These are phyloP conservation scores for Leptarthrus brevirostris DNA, from an alignment of 2,888 invertebrate species.

Conservation along the genomic window DNA sequence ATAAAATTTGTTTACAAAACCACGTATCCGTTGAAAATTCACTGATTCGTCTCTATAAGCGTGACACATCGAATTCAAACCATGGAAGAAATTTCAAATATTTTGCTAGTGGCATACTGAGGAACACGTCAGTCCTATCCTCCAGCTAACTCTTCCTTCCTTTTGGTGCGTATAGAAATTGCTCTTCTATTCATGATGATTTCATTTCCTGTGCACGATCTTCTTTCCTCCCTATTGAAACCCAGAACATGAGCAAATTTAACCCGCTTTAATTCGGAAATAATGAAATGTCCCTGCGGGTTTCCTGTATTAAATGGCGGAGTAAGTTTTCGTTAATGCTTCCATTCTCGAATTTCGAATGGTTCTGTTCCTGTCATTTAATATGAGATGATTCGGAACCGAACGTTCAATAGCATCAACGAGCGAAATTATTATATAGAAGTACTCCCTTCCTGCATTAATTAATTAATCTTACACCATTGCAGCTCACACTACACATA, in stretches of 20 bases:
- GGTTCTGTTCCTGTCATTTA: not conserved
- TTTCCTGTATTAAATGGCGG: not conserved
- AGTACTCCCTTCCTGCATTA: too few relatives aligned
- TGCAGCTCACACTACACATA: too few relatives aligned
- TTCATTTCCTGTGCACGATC: slow-evolving; percentile 45
- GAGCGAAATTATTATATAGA: too few relatives aligned
- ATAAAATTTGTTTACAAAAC: not conserved
- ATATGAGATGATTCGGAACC: not conserved
- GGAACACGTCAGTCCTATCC: not conserved
- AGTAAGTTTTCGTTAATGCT: slow-evolving; percentile 17
- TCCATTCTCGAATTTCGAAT: not conserved
- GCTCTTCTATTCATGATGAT: slow-evolving; percentile 10
- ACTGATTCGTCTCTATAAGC: slow-evolving; percentile 17
- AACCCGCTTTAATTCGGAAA: slow-evolving; percentile 19
- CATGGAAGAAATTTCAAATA: slow-evolving; percentile 36
- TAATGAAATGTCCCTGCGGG: slow-evolving; percentile 31
- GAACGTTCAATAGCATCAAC: too few relatives aligned
- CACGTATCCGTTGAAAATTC: slow-evolving; percentile 18
- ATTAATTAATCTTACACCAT: too few relatives aligned
- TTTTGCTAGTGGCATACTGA: slow-evolving; percentile 21
- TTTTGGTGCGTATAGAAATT: not conserved
- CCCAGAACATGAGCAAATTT: slow-evolving; percentile 27
- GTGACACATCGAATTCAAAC: slow-evolving; percentile 23
- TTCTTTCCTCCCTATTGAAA: slow-evolving; percentile 27
- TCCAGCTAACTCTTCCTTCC: not conserved